Evolutionary conservation across 2,113 vertebrate genomes (phyloP).

Genomic region (Bubalus kerabau): DNA sequence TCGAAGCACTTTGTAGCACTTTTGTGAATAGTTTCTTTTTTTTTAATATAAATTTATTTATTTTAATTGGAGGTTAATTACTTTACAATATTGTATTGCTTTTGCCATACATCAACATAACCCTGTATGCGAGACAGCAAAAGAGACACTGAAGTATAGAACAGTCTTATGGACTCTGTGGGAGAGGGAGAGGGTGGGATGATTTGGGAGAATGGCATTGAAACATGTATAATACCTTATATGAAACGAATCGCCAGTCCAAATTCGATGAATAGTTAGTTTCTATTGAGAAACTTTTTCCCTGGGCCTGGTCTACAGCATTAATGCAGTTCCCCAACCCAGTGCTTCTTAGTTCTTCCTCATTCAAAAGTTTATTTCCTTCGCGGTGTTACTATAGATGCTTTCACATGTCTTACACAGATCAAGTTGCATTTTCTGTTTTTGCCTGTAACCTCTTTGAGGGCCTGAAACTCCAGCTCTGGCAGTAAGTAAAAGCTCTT

Average conservation of each 20-base stretch:
- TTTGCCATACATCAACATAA: too few species aligned
- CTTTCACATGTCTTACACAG: background rate
- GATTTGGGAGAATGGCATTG: too few species aligned
- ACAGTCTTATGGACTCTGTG: too few species aligned
- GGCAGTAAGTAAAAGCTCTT: background rate
- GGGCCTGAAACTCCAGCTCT: background rate
- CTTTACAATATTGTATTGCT: too few species aligned
- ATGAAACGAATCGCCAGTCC: too few species aligned
- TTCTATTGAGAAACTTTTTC: background rate
- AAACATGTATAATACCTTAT: too few species aligned
- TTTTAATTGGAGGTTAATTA: too few species aligned
- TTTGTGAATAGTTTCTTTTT: background rate
- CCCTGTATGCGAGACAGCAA: too few species aligned
- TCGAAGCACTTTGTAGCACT: background rate
- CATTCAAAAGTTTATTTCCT: background rate
- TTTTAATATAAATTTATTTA: too few species aligned
- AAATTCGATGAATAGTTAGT: background rate
- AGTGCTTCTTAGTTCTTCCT: background rate
- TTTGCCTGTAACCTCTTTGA: background rate
- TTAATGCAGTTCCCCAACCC: background rate
- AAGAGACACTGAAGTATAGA: too few species aligned
- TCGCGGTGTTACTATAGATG: background rate
- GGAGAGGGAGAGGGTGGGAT: too few species aligned
- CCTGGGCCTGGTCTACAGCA: background rate
- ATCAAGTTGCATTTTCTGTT: background rate